phyloP scores from a whole-genome alignment of 1,140 invertebrate species.

The Caenorhabditis briggsae region DNA sequence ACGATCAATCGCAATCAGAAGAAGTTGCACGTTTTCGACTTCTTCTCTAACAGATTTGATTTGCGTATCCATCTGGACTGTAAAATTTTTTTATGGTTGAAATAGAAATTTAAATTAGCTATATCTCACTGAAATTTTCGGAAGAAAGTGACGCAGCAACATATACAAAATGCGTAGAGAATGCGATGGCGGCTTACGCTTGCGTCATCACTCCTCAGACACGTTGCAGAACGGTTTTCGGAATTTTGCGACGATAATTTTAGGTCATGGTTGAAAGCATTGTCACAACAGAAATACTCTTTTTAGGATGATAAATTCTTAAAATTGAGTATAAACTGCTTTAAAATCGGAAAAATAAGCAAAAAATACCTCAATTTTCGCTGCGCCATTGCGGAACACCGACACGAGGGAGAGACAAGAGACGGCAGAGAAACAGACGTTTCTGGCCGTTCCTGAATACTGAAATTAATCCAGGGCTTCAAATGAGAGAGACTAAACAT shows the following conservation, averaged over 20 bases:
- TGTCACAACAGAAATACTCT: too few relatives aligned
- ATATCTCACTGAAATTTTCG: too few relatives aligned
- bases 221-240: background rate
- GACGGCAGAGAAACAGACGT: background rate
- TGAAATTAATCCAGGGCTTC: too few relatives aligned
- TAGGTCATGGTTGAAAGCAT: too few relatives aligned
- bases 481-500: too few relatives aligned
- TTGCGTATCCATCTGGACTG: conserved; percentile 10
- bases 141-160: background rate
- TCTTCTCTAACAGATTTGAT: conserved; percentile 2
- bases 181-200: background rate
- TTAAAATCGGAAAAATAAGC: too few relatives aligned
- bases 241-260: background rate
- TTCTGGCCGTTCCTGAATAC: background rate
- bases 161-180: background rate
- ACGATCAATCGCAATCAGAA: conserved; percentile 20
- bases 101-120: too few relatives aligned
- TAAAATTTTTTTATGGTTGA: background rate
- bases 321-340: too few relatives aligned
- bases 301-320: too few relatives aligned
- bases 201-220: background rate
- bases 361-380: background rate
- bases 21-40: conserved; percentile 25
- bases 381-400: background rate
- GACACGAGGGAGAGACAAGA: background rate